Conservation (phyloP, 2,113 vertebrate species). For the Strigops habroptila region DNA sequence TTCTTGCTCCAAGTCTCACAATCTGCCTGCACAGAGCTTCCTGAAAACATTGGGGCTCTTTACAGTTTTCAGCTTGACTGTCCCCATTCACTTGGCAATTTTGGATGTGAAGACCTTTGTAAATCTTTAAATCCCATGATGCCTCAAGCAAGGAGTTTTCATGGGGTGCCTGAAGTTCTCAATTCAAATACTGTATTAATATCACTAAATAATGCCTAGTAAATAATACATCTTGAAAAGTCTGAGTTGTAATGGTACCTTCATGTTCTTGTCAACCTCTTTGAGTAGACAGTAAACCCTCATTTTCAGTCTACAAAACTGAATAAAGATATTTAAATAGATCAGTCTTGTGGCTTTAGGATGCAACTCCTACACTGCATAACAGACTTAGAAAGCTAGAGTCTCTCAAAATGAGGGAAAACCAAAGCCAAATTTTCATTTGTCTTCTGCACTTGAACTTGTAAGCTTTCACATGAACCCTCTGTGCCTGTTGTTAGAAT, state of each 20-base stretch:
- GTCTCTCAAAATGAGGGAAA: neutral
- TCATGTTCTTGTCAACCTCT: neutral
- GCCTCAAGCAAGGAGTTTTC: neutral
- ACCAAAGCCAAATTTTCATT: neutral
- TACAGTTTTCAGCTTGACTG: neutral
- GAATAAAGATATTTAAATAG: neutral
- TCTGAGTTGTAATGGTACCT: neutral
- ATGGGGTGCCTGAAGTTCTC: neutral
- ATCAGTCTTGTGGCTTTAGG: neutral
- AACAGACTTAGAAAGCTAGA: neutral
- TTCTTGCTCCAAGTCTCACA: neutral
- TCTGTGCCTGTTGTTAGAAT: neutral
- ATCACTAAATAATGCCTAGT: neutral
- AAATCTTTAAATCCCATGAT: neutral
- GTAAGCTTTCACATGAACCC: neutral
- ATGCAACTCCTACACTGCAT: neutral
- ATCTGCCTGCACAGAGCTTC: neutral
- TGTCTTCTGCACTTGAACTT: neutral
- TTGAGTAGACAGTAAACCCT: neutral
- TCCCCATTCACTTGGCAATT: neutral
- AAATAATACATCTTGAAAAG: neutral
- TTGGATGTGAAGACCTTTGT: neutral
- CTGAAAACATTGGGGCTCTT: neutral
- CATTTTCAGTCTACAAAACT: neutral
- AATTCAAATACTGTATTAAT: neutral